Evolutionary conservation across 2,888 invertebrate species (phyloP).

Genomic region (Drosophila mercatorum): DNA sequence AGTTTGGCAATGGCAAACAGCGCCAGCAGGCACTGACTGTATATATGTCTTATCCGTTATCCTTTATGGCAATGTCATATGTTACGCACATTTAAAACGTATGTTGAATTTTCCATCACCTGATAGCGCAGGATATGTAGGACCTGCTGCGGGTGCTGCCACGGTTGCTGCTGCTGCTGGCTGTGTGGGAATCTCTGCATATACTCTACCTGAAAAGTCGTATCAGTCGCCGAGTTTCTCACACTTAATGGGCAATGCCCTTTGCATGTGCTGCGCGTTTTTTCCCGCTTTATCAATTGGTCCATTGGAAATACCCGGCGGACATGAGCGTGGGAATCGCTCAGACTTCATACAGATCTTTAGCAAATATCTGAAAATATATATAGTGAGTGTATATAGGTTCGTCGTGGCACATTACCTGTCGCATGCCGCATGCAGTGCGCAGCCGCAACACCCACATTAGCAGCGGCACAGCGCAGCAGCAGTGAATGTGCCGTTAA

Average conservation of each 20-base stretch:
- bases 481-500: slow-evolving; percentile 63
- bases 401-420: slow-evolving; percentile 31
- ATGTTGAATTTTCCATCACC: slow-evolving; percentile 79
- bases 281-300: slow-evolving; percentile 73
- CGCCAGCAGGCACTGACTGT: slow-evolving; percentile 22
- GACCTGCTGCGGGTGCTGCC: slow-evolving; percentile 22
- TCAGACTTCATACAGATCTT: slow-evolving; percentile 23
- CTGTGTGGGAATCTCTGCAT: slow-evolving; percentile 63
- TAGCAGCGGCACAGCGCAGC: slow-evolving; percentile 56
- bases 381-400: not conserved
- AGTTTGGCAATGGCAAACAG: slow-evolving; percentile 34
- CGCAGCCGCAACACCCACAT: slow-evolving; percentile 77
- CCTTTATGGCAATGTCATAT: slow-evolving; percentile 79
- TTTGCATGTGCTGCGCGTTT: slow-evolving; percentile 62
- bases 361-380: slow-evolving; percentile 21
- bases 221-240: slow-evolving; percentile 48
- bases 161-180: slow-evolving; percentile 13
- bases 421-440: slow-evolving; percentile 59
- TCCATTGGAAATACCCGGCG: slow-evolving; percentile 67
- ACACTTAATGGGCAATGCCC: slow-evolving; percentile 45
- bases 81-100: slow-evolving; percentile 83
- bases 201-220: slow-evolving; percentile 44
- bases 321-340: slow-evolving; percentile 74
- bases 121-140: slow-evolving; percentile 47
- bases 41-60: slow-evolving; percentile 67